Evolutionary conservation across 2,113 vertebrate species (phyloP), one percentile per base, ranked within the genome.

Genomic region (Oryzias celebensis): DNA sequence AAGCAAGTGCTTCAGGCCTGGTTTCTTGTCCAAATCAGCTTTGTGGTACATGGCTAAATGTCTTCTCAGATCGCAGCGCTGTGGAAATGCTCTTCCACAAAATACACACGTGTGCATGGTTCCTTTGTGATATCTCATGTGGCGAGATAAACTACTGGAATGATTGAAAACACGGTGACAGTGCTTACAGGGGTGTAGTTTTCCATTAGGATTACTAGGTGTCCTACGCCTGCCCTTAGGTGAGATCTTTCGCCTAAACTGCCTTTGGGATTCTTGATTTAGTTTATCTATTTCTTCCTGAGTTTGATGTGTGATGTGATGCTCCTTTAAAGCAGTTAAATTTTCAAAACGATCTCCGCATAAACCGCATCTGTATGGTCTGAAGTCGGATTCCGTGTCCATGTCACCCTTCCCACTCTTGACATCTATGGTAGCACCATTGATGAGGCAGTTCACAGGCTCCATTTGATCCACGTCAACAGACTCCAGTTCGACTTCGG

Each of bases 51-150:
- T 87, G 24, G 80, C 85, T 49, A 92, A 49, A 69, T 93, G 92
- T 64, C 86, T 86, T 64, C 85, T 89, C 47, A 93, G 77, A 77
- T 92, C 92, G 82, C 90, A 92, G 50, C 89, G 90, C 63, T 93
- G 90, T 42, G 90, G 87, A 79, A 92, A 93, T 64, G 84, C 88
- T 72, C 85, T 85, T 48, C 88, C 91, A 79, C 92, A 93, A 73
- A 90, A 83, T 22, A 71, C 58, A 78, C 92, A 93, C 17, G 82
- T 86, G 65, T 92, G 91, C 82, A 92, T 88, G 10, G 90, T 93
- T 55, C 90, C 91, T 59, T 92, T 92, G 69, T 93, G 92, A 75
- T 90, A 92, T 55, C 91, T 88, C 90, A 91, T 92, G 72, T 93
- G 92, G 26, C 91, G 87, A 22, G 90, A 92, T 45, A 93, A 86